A percentile compares a stretch with the other conserved stretches of the same genome.
These are phyloP conservation scores for Microtus ochrogaster DNA, from an alignment of 2,113 vertebrate genomes.

Conservation along the genomic window DNA sequence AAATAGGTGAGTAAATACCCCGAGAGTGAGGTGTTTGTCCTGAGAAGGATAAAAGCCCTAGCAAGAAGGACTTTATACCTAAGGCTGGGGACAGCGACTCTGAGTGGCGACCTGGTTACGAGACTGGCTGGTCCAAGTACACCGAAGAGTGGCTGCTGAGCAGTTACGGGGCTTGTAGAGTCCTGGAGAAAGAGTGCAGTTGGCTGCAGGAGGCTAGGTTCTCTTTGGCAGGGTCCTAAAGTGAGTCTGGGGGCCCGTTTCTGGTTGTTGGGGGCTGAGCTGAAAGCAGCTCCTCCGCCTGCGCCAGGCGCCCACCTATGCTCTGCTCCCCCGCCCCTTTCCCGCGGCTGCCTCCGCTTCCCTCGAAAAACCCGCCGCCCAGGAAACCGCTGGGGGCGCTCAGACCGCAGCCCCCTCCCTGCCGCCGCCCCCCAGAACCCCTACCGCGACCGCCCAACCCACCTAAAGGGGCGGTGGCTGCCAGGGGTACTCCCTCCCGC, in stretches of 20 bases:
- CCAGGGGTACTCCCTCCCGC: conserved; percentile 73
- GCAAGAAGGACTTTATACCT: not conserved
- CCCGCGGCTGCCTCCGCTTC: conserved; percentile 63
- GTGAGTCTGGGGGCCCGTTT: not conserved
- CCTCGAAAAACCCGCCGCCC: conserved; percentile 81
- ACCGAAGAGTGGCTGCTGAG: not conserved
- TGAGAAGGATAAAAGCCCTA: not conserved
- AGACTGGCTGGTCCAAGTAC: conserved; percentile 38
- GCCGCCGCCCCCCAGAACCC: conserved; percentile 59
- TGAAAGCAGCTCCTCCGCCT: not conserved
- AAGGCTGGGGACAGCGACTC: not conserved
- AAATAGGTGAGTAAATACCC: not conserved
- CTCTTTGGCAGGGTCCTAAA: not conserved
- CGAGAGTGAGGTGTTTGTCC: not conserved
- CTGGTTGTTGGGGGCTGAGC: conserved; percentile 40
- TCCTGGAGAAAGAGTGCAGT: not conserved
- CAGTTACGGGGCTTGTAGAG: not conserved
- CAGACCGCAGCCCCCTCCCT: conserved; percentile 74
- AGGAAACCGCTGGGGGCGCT: conserved; percentile 80
- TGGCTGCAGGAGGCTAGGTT: not conserved
- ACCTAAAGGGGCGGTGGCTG: conserved; percentile 78
- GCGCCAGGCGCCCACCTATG: conserved; percentile 28
- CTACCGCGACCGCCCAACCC: conserved; percentile 80
- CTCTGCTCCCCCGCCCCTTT: not conserved
- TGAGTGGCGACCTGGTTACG: not conserved